Percentiles rank a stretch among this genome's conserved stretches.
These are phyloP conservation scores for Oreochromis tanganicae DNA, from an alignment of 2,113 vertebrate genomes.

Conservation along the genomic window DNA sequence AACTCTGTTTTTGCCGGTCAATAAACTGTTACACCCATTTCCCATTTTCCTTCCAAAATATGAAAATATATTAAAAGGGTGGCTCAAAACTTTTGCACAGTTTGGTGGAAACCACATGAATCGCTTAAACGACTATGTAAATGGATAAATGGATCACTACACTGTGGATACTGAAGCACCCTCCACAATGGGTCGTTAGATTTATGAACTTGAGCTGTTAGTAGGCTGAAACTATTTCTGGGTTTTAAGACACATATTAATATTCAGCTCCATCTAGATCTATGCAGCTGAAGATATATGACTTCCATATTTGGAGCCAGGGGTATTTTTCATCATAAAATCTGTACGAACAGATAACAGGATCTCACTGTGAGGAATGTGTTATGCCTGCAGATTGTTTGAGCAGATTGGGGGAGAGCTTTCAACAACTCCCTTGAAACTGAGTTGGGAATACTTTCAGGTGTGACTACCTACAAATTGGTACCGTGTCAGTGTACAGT, in stretches of 20 bases:
- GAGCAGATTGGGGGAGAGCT: neutral
- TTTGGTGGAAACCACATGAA: neutral
- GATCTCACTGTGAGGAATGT: neutral
- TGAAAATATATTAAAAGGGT: neutral
- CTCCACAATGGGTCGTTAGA: neutral
- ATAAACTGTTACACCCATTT: neutral
- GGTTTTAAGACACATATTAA: constrained; percentile 2
- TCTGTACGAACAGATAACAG: neutral
- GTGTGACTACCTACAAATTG: neutral
- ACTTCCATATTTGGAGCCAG: constrained; percentile 2
- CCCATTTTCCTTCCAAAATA: neutral
- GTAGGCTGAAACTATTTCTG: constrained; percentile 25
- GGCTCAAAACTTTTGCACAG: neutral
- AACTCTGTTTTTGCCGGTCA: neutral
- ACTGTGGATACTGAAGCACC: neutral
- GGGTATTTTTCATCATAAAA: neutral
- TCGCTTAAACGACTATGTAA: neutral
- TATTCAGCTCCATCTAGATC: constrained; percentile 1
- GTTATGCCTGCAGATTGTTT: neutral
- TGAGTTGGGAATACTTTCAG: neutral
- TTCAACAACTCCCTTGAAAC: neutral
- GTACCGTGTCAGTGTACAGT: neutral
- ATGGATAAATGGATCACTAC: neutral
- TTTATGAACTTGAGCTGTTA: constrained; percentile 27
- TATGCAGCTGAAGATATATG: constrained; percentile 11